A percentile compares a stretch with the other conserved stretches of the same genome.
Conservation (phyloP, 2,888 invertebrate species). For the Hecatera dysodea region DNA sequence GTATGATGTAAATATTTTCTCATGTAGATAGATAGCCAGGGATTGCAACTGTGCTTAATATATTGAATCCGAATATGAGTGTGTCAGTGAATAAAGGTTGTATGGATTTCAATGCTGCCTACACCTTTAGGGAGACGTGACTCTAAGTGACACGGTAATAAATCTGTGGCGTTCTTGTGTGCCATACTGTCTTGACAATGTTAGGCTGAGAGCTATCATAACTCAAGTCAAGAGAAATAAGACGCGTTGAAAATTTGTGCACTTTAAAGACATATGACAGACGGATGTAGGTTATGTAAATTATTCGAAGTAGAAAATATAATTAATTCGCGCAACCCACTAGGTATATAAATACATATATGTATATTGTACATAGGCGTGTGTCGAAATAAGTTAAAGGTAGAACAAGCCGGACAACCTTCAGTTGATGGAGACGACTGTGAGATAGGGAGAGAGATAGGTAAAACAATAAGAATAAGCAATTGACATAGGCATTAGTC, state of each 20-base stretch:
- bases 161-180: conserved; percentile 36
- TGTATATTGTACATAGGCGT: background rate
- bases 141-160: conserved; percentile 27
- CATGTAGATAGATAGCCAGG: background rate
- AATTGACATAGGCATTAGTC: conserved; percentile 36
- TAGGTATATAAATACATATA: background rate
- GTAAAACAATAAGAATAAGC: background rate
- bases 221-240: conserved; percentile 35
- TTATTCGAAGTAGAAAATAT: conserved; percentile 4
- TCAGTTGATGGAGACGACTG: background rate
- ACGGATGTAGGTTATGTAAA: conserved; percentile 11
- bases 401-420: background rate
- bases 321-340: background rate
- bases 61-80: conserved; percentile 5
- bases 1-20: conserved; percentile 15
- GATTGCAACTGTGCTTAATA: background rate
- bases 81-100: conserved; percentile 8
- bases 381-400: background rate
- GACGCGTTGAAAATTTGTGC: conserved; percentile 16
- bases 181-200: conserved; percentile 27
- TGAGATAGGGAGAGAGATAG: background rate
- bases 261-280: background rate
- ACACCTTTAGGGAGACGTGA: conserved; percentile 8
- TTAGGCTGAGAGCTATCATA: conserved; percentile 23
- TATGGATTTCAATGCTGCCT: conserved; percentile 8